Evolutionary conservation across 2,797 vertebrate genomes (phyloP).

Genomic region (Coregonus ussuriensis): DNA sequence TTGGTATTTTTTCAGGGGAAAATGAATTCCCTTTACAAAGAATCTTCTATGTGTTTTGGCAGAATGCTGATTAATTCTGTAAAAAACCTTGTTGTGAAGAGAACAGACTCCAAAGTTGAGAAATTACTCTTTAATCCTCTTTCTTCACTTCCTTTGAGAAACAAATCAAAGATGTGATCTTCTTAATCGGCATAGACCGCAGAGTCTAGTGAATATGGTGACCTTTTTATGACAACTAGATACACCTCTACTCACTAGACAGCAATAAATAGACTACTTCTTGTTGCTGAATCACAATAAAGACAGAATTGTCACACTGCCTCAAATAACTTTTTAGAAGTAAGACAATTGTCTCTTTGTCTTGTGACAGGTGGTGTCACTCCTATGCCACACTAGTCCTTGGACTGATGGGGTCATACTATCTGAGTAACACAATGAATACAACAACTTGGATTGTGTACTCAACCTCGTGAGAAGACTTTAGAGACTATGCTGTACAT

Average conservation of each 20-base stretch:
- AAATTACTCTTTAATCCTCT: conserved; percentile 63
- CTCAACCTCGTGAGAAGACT: no score
- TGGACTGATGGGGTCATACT: background rate
- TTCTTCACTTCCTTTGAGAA: conserved; percentile 58
- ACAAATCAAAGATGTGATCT: conserved; percentile 63
- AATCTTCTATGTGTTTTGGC: conserved; percentile 35
- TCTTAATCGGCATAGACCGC: conserved; percentile 56
- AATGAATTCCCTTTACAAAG: conserved; percentile 24
- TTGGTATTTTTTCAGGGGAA: conserved; percentile 32
- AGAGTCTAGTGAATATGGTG: conserved; percentile 56
- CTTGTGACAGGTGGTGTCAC: no score
- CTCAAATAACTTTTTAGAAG: no score
- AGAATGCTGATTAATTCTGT: conserved; percentile 61
- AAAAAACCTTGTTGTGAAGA: conserved; percentile 52
- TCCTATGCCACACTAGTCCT: conserved; percentile 7
- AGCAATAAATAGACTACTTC: background rate
- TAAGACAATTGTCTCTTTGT: no score
- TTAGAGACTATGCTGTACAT: no score
- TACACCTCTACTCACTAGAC: conserved; percentile 30
- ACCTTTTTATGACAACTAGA: conserved; percentile 52
- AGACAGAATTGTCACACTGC: no score
- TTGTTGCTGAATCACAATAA: conserved; percentile 1
- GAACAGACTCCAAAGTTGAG: conserved; percentile 43
- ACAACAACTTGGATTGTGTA: conserved; percentile 45
- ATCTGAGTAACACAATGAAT: background rate